These are phyloP conservation scores for Desmodus rotundus DNA, from an alignment of 2,113 vertebrate genomes.

Conservation along the genomic window DNA sequence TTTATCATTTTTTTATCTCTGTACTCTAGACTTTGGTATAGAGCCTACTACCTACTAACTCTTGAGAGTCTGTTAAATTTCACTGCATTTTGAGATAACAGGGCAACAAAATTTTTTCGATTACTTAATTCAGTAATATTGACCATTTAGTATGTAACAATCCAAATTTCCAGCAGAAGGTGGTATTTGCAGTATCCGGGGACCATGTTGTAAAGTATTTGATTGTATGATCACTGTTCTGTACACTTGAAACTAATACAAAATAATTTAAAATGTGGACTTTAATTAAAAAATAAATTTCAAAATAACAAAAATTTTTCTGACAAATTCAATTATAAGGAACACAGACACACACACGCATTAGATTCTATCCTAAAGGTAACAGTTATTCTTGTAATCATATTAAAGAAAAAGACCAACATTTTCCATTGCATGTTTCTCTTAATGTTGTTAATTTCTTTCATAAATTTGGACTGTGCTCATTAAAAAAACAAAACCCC, in stretches of 20 bases:
- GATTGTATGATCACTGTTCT: too few species aligned
- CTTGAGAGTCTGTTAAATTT: not conserved
- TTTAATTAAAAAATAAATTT: not conserved
- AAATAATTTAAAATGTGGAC: not conserved
- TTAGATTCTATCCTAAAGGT: not conserved
- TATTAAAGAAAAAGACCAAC: not conserved
- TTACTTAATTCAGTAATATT: not conserved
- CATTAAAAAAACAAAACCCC: not conserved
- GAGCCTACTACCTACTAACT: not conserved
- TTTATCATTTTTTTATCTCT: not conserved
- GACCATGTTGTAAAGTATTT: too few species aligned
- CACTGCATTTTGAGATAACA: not conserved
- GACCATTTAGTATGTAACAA: not conserved
- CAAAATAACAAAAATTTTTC: not conserved
- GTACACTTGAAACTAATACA: too few species aligned
- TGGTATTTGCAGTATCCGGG: not conserved
- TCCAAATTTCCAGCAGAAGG: not conserved
- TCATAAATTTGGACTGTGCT: not conserved
- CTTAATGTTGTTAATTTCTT: not conserved
- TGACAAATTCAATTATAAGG: not conserved
- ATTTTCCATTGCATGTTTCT: not conserved
- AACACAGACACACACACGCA: not conserved
- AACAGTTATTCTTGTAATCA: not conserved
- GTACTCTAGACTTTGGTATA: not conserved
- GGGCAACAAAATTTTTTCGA: not conserved